Evolutionary conservation across 1,140 invertebrate species (phyloP).

Genomic region (Maniola jurtina): DNA sequence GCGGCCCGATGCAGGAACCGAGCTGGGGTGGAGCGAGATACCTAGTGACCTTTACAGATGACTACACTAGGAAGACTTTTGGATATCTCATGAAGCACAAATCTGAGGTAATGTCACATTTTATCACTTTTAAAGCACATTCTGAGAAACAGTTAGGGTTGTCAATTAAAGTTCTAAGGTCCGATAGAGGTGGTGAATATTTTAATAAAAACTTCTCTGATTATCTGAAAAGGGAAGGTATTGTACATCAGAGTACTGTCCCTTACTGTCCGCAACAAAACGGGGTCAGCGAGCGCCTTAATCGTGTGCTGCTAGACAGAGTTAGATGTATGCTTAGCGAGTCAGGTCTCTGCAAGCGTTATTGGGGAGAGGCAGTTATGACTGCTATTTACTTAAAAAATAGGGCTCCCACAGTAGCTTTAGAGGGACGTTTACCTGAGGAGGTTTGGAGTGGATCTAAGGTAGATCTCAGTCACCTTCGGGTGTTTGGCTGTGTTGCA

Average conservation of each 20-base stretch:
- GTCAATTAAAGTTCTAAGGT: too few species aligned
- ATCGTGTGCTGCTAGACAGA: constrained; percentile 3
- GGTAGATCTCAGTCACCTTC: constrained; percentile 12
- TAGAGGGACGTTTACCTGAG: constrained; percentile 8
- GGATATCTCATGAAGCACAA: constrained; percentile 5
- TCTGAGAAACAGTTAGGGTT: too few species aligned
- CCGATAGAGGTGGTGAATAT: constrained; percentile 4
- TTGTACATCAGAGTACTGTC: constrained; percentile 12
- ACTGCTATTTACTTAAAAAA: constrained; percentile 15
- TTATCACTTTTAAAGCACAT: constrained; percentile 1
- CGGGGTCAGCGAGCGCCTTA: not conserved
- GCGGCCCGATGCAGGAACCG: not conserved
- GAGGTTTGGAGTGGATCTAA: constrained; percentile 4
- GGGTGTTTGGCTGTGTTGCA: constrained; percentile 17
- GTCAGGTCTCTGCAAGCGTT: not conserved
- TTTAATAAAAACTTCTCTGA: not conserved
- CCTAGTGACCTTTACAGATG: constrained; percentile 4
- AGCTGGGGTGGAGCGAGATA: constrained; percentile 5
- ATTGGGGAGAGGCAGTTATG: constrained; percentile 12
- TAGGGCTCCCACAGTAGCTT: constrained; percentile 1
- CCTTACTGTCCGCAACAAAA: constrained; percentile 16
- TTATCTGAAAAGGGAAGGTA: constrained; percentile 2
- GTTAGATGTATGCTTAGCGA: constrained; percentile 14
- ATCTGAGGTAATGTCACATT: constrained; percentile 6
- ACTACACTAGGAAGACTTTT: constrained; percentile 3